phyloP scores from a whole-genome alignment of 53 echinoderm and acorn worm genomes.

The Holothuria leucospilota region DNA sequence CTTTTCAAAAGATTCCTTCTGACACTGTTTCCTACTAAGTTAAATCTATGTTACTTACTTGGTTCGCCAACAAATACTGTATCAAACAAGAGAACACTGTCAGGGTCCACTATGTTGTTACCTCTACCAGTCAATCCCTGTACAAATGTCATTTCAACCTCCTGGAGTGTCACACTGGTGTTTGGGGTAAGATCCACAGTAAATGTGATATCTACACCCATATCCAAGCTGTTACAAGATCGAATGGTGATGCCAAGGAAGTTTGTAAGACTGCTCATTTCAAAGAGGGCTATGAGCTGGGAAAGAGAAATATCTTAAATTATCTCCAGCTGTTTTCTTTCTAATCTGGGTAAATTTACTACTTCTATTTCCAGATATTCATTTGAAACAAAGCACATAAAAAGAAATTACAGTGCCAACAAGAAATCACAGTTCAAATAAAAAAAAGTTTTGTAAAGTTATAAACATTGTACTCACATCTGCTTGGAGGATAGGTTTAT shows the following conservation, averaged over 20 bases:
- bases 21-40: too few species aligned
- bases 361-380: background rate
- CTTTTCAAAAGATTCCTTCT: too few species aligned
- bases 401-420: background rate
- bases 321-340: too few species aligned
- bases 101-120: conserved; percentile 60
- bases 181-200: conserved; percentile 62
- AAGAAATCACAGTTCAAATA: background rate
- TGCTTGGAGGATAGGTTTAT: conserved; percentile 17
- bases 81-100: conserved; percentile 55
- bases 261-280: background rate
- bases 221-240: conserved; percentile 6
- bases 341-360: too few species aligned
- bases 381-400: background rate
- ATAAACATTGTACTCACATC: background rate
- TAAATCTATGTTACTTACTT: conserved; percentile 32
- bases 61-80: conserved; percentile 68
- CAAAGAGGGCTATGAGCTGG: conserved; percentile 16
- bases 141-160: conserved; percentile 63
- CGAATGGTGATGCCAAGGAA: conserved; percentile 20
- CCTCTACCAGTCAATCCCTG: conserved; percentile 60
- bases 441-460: background rate
- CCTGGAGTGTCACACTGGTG: conserved; percentile 40
- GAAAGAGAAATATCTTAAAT: background rate
- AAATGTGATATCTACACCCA: conserved; percentile 62